A percentile compares a stretch with the other conserved stretches of the same genome.
phyloP scores from a whole-genome alignment of 2,113 vertebrate species.

The Nothocercus nigrocapillus region DNA sequence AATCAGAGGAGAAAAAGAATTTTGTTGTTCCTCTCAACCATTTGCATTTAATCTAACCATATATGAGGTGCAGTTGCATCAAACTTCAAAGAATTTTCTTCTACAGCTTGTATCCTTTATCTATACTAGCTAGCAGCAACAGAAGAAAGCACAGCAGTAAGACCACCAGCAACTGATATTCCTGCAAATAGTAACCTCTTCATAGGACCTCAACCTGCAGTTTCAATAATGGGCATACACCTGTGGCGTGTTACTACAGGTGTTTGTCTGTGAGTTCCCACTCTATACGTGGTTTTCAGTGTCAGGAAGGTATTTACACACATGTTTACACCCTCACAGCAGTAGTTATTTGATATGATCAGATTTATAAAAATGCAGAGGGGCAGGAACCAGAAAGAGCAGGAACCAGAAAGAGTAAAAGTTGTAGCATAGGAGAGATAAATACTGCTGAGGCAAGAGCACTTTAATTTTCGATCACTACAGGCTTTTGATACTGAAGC shows the following conservation, averaged over 20 bases:
- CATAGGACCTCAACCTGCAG: neutral
- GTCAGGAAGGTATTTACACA: neutral
- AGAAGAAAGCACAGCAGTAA: neutral
- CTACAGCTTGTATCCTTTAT: neutral
- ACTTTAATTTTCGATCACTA: neutral
- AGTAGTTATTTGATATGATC: neutral
- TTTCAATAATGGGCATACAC: neutral
- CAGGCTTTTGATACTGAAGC: neutral
- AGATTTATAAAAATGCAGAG: neutral
- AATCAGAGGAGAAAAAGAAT: neutral
- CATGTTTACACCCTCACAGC: neutral
- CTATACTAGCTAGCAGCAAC: neutral
- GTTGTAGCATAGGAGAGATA: neutral
- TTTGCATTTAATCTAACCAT: neutral
- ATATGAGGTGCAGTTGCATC: neutral
- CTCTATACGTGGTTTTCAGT: neutral
- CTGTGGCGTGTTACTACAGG: neutral
- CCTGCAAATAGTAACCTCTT: too few relatives aligned
- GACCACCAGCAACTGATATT: too few relatives aligned
- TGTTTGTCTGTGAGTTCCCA: rapidly evolving
- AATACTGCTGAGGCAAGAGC: neutral
- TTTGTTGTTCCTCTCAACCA: neutral
- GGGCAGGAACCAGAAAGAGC: neutral
- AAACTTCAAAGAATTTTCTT: neutral
- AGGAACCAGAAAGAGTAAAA: too few relatives aligned